These are phyloP conservation scores for Rhorus exstirpatorius DNA, from an alignment of 2,888 invertebrate species.

Conservation along the genomic window DNA sequence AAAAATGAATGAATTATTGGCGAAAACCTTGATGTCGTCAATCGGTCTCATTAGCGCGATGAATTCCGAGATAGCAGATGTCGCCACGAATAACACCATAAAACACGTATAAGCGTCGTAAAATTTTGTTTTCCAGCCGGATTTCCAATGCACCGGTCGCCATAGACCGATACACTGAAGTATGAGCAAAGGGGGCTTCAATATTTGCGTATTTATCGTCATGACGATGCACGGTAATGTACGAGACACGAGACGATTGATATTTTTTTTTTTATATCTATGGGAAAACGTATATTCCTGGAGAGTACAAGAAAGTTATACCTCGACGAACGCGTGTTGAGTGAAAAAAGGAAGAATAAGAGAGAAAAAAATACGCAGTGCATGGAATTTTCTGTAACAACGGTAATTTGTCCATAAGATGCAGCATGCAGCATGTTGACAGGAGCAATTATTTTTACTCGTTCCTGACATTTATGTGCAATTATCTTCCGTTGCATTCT, in stretches of 20 bases:
- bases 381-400: too few species aligned
- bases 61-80: slow-evolving; percentile 54
- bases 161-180: slow-evolving; percentile 66
- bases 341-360: too few species aligned
- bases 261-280: too few species aligned
- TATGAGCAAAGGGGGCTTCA: slow-evolving; percentile 21
- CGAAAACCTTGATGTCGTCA: slow-evolving; percentile 57
- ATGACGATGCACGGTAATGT: not conserved
- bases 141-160: slow-evolving; percentile 64
- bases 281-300: too few species aligned
- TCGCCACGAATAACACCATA: slow-evolving; percentile 36
- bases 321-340: too few species aligned
- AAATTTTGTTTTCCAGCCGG: slow-evolving; percentile 59
- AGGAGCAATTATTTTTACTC: too few species aligned
- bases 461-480: too few species aligned
- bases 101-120: slow-evolving; percentile 62
- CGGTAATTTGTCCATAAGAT: too few species aligned
- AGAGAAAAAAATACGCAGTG: too few species aligned
- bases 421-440: too few species aligned
- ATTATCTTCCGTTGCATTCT: too few species aligned
- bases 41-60: slow-evolving; percentile 22
- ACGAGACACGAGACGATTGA: not conserved
- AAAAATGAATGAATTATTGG: slow-evolving; percentile 69
- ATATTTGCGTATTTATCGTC: slow-evolving; percentile 21
- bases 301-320: too few species aligned